Conservation (phyloP, 2,113 vertebrate species). For the Eulemur macaco region DNA sequence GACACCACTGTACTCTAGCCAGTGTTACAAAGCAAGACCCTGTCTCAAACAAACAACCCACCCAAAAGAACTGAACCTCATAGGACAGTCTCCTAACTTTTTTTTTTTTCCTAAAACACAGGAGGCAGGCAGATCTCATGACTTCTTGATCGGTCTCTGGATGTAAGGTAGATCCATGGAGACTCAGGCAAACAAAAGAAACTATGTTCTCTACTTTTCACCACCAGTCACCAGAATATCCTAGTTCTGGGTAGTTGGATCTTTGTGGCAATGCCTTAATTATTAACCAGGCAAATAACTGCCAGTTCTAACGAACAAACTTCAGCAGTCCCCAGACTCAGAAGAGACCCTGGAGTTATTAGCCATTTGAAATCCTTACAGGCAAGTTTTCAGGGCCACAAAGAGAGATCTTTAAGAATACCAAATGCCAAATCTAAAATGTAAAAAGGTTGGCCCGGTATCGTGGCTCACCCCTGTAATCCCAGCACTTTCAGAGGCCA, state of each 20-base stretch:
- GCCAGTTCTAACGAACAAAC: slow-evolving; percentile 53
- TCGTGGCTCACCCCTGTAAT: not conserved
- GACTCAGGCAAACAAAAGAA: slow-evolving; percentile 29
- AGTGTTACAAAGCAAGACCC: too few relatives aligned
- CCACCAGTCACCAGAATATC: slow-evolving; percentile 54
- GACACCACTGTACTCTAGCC: too few relatives aligned
- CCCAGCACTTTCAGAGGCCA: not conserved
- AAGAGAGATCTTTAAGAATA: not conserved
- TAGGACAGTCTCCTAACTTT: not conserved
- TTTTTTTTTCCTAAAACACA: not conserved
- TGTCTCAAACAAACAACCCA: too few relatives aligned
- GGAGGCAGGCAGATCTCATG: not conserved
- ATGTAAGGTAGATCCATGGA: not conserved
- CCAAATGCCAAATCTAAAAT: not conserved
- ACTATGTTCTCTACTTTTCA: slow-evolving; percentile 41
- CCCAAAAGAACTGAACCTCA: not conserved
- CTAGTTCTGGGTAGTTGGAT: slow-evolving; percentile 28
- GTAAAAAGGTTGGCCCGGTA: not conserved
- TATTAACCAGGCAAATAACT: slow-evolving; percentile 63
- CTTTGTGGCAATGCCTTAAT: slow-evolving; percentile 56
- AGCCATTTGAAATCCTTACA: not conserved
- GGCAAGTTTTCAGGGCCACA: slow-evolving; percentile 24
- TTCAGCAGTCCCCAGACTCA: slow-evolving; percentile 15
- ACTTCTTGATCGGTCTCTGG: slow-evolving; percentile 23
- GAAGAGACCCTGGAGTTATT: not conserved